These are phyloP conservation scores for Crossaster papposus DNA, from an alignment of 53 echinoderm and acorn worm species.

Conservation along the genomic window DNA sequence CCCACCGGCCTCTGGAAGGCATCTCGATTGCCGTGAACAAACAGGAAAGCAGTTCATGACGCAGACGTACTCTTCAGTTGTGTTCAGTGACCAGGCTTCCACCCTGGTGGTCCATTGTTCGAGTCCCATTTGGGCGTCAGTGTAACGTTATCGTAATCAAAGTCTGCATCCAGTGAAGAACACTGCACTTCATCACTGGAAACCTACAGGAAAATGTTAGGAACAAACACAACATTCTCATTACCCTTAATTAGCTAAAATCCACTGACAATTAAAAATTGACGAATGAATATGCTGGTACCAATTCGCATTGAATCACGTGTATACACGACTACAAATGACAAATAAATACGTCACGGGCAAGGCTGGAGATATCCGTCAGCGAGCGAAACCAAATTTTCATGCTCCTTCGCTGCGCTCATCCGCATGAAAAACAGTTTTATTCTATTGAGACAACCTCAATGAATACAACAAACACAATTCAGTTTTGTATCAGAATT, in stretches of 20 bases:
- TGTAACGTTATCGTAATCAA: conserved; percentile 93
- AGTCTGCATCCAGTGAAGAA: conserved; percentile 82
- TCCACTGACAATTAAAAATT: not conserved
- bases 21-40: conserved; percentile 30
- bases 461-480: too few relatives aligned
- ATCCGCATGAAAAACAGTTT: too few relatives aligned
- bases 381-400: too few relatives aligned
- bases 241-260: not conserved
- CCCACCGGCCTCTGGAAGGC: conserved; percentile 50
- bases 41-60: not conserved
- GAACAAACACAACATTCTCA: not conserved
- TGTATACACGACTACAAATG: too few relatives aligned
- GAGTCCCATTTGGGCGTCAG: conserved; percentile 86
- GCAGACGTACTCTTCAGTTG: not conserved
- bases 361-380: too few relatives aligned
- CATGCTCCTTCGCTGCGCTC: too few relatives aligned
- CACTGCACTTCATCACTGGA: conserved; percentile 70
- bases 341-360: too few relatives aligned
- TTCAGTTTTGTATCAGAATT: too few relatives aligned
- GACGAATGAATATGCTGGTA: not conserved
- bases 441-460: too few relatives aligned
- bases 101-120: conserved; percentile 56
- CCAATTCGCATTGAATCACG: too few relatives aligned
- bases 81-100: conserved; percentile 17
- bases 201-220: conserved; percentile 36